Percentiles rank a stretch among this genome's conserved stretches.
These are phyloP conservation scores for Pseudochromis fuscus DNA, from an alignment of 2,797 vertebrate species.

Conservation along the genomic window DNA sequence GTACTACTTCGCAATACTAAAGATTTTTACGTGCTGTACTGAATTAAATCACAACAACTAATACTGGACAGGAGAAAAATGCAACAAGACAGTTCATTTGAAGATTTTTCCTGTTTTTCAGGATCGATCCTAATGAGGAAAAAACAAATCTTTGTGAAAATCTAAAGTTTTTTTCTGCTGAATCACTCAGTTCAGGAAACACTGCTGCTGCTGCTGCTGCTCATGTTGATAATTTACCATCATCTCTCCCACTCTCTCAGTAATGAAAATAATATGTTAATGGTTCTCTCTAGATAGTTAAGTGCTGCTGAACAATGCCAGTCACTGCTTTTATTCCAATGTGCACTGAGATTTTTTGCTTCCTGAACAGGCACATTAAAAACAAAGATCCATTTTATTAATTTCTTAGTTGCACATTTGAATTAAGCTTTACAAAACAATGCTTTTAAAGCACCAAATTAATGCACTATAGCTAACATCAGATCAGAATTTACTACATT, in stretches of 20 bases:
- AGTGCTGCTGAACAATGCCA: neutral
- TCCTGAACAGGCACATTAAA: conserved; percentile 8
- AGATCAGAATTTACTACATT: too few species aligned
- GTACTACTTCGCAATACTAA: neutral
- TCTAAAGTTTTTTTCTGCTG: neutral
- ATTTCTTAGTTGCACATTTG: conserved; percentile 3
- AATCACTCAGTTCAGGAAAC: conserved; percentile 2
- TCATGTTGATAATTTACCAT: conserved; percentile 7
- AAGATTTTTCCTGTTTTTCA: too few species aligned
- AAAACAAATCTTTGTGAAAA: neutral
- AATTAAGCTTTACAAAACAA: neutral
- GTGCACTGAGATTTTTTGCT: neutral
- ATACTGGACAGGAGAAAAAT: neutral
- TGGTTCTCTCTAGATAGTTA: conserved; percentile 4
- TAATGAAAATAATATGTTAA: conserved; percentile 12
- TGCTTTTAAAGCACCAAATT: neutral
- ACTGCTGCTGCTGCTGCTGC: neutral
- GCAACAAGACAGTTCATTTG: too few species aligned
- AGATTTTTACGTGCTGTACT: neutral
- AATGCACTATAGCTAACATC: neutral
- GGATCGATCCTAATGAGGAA: neutral
- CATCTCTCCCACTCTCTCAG: neutral
- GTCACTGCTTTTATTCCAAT: conserved; percentile 1
- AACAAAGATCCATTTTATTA: neutral
- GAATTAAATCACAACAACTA: neutral